Evolutionary conservation across 2,113 vertebrate species (phyloP).

Genomic region (Peromyscus maniculatus): DNA sequence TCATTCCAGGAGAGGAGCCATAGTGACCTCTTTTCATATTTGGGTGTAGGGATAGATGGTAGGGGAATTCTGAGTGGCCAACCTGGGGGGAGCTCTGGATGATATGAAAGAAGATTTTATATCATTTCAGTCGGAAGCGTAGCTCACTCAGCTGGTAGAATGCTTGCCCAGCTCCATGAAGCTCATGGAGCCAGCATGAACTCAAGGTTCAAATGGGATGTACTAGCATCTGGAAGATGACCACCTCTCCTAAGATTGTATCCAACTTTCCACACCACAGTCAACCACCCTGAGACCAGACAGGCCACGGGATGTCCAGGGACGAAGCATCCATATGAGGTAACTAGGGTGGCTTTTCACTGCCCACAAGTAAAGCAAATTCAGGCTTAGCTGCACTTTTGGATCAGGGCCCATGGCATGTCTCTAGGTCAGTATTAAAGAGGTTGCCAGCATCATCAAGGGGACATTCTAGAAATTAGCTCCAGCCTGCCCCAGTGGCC

Average conservation of each 20-base stretch:
- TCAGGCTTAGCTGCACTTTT: neutral
- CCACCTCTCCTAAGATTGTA: neutral
- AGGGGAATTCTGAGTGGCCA: neutral
- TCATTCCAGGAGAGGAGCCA: neutral
- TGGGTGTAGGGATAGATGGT: neutral
- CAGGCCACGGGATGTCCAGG: neutral
- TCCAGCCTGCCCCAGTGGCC: constrained; percentile 57
- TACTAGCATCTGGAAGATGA: rapidly evolving
- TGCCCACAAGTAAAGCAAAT: constrained; percentile 29
- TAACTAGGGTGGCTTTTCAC: neutral
- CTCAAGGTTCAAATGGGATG: neutral
- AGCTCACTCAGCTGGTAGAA: neutral
- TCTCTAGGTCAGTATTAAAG: constrained; percentile 79
- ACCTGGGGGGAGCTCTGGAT: neutral
- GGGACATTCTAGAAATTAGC: constrained; percentile 74
- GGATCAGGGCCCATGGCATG: constrained; percentile 28
- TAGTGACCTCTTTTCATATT: neutral
- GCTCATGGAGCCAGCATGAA: neutral
- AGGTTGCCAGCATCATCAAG: constrained; percentile 63
- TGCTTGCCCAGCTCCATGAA: too few species aligned
- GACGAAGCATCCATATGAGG: neutral
- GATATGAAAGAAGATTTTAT: neutral
- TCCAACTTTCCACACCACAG: neutral
- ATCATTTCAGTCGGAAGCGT: neutral
- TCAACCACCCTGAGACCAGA: neutral